Evolutionary conservation across 2,888 invertebrate genomes (phyloP), one percentile per base, ranked within the genome.

Genomic region (Oithona nana): DNA sequence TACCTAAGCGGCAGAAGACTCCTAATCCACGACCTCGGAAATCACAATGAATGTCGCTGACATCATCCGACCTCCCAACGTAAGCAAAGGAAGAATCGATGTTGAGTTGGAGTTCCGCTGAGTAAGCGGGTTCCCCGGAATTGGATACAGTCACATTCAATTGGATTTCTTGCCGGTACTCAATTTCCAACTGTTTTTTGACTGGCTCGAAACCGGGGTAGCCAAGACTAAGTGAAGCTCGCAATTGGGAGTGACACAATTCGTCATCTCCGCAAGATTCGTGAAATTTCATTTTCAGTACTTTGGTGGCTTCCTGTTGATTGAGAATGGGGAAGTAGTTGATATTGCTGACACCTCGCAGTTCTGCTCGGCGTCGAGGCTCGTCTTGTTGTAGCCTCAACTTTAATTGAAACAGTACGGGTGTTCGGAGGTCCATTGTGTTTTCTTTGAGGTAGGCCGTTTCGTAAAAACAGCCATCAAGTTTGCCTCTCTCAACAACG

Each of bases 401-500:
- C 20, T 22, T 59, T n/a, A 59, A 29, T 48, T 48, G 22, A 20
- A 59, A 59, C 3, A 28, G 22, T 20, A 59, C 26, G 20, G 59
- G 59, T 11, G 3, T 59, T 16, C 50, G 49, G 29, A 59, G 39
- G 50, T 59, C 59, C 8, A 26, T n/a, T 1, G 59, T 39, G 22
- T n/a, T 50, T 24, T 59, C 62, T 55, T 54, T 55, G 1, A 62
- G 48, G 48, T 56, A 62, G 26, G 54, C 62, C 13, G 31, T 39
- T 39, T 62, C 62, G 20, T 62, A n/a, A 28, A 62, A 62, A 11
- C 62, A 62, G 29, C 62, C 62, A n/a, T n/a, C 49, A 6, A 60
- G 60, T 28, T 20, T 48, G 4, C 48, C 28, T 28, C 28, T 60
- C 8, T 49, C 49, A 13, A 60, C 60, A 39, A 22, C 24, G 28